Percentiles rank a stretch among this genome's conserved stretches.
These are phyloP conservation scores for Dipodomys spectabilis DNA, from an alignment of 2,113 vertebrate species.

Conservation along the genomic window DNA sequence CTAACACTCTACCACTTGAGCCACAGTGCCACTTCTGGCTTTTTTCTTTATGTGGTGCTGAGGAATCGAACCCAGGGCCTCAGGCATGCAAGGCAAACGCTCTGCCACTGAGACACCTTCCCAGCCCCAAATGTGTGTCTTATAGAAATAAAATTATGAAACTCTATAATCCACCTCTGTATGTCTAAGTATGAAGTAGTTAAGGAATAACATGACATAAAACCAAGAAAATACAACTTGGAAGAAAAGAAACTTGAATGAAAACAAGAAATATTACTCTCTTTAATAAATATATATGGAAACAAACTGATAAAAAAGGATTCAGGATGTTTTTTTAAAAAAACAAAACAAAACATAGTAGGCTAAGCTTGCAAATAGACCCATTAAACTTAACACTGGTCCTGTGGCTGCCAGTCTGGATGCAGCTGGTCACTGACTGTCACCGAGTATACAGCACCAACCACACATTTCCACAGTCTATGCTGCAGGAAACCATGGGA, in stretches of 20 bases:
- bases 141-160: not conserved
- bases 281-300: not conserved
- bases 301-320: not conserved
- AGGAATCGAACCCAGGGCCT: too few species aligned
- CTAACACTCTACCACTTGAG: too few species aligned
- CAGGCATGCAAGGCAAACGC: too few species aligned
- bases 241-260: not conserved
- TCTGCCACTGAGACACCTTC: too few species aligned
- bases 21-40: too few species aligned
- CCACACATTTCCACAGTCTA: not conserved
- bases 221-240: constrained; percentile 14
- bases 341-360: not conserved
- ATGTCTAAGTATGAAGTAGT: not conserved
- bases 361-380: not conserved
- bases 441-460: not conserved
- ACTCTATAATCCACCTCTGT: constrained; percentile 6
- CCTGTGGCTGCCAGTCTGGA: not conserved
- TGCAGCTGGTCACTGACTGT: not conserved
- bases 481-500: constrained; percentile 24
- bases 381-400: not conserved
- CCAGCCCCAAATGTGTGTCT: too few species aligned
- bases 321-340: not conserved
- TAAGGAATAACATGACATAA: constrained; percentile 47
- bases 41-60: too few species aligned
- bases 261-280: not conserved